These are phyloP conservation scores for Alosa alosa DNA, from an alignment of 2,113 vertebrate species.

Conservation along the genomic window DNA sequence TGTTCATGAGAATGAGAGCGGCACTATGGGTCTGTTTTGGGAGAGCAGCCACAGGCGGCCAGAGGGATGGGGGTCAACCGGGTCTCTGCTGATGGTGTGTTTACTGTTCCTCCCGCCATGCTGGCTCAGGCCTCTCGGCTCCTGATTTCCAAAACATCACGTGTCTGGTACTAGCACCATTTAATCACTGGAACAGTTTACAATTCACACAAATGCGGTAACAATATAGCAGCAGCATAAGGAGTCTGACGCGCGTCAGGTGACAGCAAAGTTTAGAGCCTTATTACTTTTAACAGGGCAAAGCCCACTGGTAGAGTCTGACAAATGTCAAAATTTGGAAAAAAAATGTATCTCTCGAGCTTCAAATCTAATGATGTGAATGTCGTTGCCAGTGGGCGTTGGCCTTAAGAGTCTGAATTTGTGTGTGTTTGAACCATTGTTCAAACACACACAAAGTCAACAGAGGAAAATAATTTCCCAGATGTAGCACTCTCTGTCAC, in stretches of 20 bases:
- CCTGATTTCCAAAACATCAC: neutral
- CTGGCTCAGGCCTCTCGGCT: slow-evolving; percentile 14
- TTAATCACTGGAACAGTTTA: neutral
- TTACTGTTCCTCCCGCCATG: slow-evolving; percentile 52
- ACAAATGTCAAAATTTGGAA: too few species aligned
- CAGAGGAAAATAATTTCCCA: neutral
- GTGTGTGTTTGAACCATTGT: neutral
- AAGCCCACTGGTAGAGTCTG: too few species aligned
- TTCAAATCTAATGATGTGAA: too few species aligned
- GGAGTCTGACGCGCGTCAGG: too few species aligned
- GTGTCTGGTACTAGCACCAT: neutral
- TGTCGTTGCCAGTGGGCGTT: too few species aligned
- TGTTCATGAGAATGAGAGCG: neutral
- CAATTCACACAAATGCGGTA: neutral
- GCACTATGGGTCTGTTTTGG: slow-evolving; percentile 51
- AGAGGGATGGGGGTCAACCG: slow-evolving; percentile 51
- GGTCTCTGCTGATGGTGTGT: slow-evolving; percentile 61
- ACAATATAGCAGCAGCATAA: too few species aligned
- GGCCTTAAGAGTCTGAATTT: neutral
- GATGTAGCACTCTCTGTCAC: neutral
- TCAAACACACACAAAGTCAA: neutral
- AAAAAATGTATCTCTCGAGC: too few species aligned
- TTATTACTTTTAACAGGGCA: too few species aligned
- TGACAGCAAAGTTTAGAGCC: too few species aligned
- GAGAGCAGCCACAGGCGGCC: slow-evolving; percentile 36